These are phyloP conservation scores for Nymphalis io DNA, from an alignment of 1,140 invertebrate genomes.

Conservation along the genomic window DNA sequence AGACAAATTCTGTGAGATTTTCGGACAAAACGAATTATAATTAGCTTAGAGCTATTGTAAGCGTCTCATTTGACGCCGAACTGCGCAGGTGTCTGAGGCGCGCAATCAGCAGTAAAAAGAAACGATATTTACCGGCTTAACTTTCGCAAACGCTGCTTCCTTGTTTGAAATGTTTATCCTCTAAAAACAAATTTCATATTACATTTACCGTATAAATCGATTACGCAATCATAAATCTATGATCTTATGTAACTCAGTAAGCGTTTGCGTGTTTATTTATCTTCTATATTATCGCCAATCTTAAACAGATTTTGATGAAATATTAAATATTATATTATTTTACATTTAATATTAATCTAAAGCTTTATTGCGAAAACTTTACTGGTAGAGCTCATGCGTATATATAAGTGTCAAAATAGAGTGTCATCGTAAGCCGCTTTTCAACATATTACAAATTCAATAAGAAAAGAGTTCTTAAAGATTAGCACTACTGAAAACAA, in stretches of 20 bases:
- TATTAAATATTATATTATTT: constrained; percentile 2
- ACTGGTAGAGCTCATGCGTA: no score
- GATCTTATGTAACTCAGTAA: background rate
- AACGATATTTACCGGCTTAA: constrained; percentile 49
- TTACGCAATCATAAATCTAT: background rate
- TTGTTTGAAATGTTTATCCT: constrained; percentile 28
- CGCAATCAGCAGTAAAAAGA: constrained; percentile 74
- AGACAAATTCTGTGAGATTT: constrained; percentile 23
- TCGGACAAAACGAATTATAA: constrained; percentile 35
- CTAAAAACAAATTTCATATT: constrained; percentile 11
- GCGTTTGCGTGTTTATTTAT: background rate
- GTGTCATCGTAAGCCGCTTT: no score
- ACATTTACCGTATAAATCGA: background rate
- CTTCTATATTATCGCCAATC: background rate
- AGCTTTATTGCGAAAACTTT: background rate
- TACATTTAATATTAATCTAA: background rate
- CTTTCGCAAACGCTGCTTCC: constrained; percentile 40
- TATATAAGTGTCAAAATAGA: no score
- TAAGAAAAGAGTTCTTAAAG: no score
- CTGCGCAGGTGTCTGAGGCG: constrained; percentile 62
- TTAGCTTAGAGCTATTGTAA: constrained; percentile 40
- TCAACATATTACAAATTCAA: no score
- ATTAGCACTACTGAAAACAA: background rate
- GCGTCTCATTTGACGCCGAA: constrained; percentile 44
- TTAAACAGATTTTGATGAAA: background rate